Evolutionary conservation across 2,113 vertebrate genomes (phyloP).

Genomic region (Tragulus kanchil): DNA sequence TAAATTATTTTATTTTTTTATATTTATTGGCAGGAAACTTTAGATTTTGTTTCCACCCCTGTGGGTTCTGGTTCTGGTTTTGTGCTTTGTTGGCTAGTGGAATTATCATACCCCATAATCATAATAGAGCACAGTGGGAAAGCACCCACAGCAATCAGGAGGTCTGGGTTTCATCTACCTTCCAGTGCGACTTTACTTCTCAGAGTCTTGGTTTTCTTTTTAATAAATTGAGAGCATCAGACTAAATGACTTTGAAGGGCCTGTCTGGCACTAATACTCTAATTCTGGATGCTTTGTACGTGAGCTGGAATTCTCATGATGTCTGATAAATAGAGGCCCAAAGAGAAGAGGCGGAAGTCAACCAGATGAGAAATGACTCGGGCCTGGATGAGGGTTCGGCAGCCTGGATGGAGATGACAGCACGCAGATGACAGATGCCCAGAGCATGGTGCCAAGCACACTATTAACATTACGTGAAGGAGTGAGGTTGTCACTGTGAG

Average conservation of each 20-base stretch:
- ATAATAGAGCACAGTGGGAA: neutral
- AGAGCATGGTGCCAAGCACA: neutral
- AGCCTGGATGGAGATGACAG: neutral
- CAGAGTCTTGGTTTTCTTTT: neutral
- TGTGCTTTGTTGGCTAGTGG: neutral
- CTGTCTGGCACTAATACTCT: neutral
- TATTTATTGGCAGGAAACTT: neutral
- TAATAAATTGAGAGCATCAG: neutral
- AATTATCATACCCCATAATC: neutral
- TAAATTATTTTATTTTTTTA: neutral
- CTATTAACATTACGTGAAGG: neutral
- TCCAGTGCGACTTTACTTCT: neutral
- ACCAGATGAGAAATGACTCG: neutral
- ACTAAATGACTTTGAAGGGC: neutral
- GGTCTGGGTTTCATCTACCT: neutral
- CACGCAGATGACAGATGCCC: neutral
- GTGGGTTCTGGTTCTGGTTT: neutral
- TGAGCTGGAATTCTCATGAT: neutral
- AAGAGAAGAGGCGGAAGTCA: neutral
- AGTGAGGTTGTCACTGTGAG: neutral
- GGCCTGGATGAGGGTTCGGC: neutral
- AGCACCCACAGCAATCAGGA: neutral
- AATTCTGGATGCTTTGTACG: neutral
- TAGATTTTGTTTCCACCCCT: neutral
- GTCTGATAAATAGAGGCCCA: neutral